Base-by-base conservation (phyloP, 2,113 vertebrate genomes). In the Dromiciops gliroides region DNA sequence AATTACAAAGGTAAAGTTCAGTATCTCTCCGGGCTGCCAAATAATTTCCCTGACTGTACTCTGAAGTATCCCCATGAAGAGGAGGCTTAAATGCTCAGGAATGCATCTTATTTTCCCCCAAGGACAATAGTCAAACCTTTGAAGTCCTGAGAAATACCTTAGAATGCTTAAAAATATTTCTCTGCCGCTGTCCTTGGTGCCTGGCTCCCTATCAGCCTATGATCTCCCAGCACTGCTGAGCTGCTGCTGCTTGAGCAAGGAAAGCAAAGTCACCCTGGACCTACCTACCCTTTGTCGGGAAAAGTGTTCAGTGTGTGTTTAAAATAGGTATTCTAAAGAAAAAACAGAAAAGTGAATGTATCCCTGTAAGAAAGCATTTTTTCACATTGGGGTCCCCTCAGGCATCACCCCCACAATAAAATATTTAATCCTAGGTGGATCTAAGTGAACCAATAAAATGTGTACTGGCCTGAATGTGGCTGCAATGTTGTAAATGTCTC, bases 341-440 rank as follows among this genome's bases (percentile, higher is more conserved):
- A 48, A 91, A 47, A 37, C 8, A 0, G 4, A 92, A 88, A 67
- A 19, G 14, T 8, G 26, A 96, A 75, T 44, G n/a, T 44, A 75
- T 16, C 60, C 31, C 31, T 0, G 50, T 0, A 0, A 26, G 48
- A 90, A 60, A 51, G 47, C 25, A 50, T n/a, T 53, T 48, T 89
- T 19, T 31, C 48, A 91, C 24, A 12, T 51, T 22, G 93, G 90
- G 26, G 51, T 23, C 91, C 0, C 91, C 52, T 47, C 47, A 56
- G 26, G 51, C 26, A 93, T 1, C 91, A 44, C 44, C 51, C 0
- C 0, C 3, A 37, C 90, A 89, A 28, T 25, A 0, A 96, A 94
- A 94, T 96, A 89, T 52, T 89, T 89, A 56, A 83, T 56, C 95
- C 53, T 94, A 93, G 90, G 60, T 37, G 50, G 95, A 93, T 88